These are phyloP conservation scores for Dolichomitus sp. DNA, from an alignment of 2,888 invertebrate species.

Conservation along the genomic window DNA sequence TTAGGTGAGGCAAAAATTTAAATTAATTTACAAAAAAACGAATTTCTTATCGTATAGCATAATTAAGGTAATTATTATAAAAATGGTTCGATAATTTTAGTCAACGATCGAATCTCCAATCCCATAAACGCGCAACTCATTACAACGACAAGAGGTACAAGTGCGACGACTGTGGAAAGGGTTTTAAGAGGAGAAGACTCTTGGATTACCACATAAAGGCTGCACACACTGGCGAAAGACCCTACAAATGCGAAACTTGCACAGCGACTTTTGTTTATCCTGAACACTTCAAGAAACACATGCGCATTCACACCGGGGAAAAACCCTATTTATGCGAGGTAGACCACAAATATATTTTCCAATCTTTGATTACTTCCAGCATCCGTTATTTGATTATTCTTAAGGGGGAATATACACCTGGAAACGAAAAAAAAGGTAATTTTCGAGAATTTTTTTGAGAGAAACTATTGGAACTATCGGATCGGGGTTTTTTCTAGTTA, in stretches of 20 bases:
- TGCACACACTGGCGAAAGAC: constrained; percentile 93
- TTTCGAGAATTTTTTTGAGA: too few relatives aligned
- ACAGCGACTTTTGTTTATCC: constrained; percentile 94
- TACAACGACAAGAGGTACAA: constrained; percentile 92
- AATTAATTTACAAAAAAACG: neutral
- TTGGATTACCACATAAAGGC: constrained; percentile 94
- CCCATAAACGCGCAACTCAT: constrained; percentile 93
- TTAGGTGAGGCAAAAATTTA: constrained; percentile 84
- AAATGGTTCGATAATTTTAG: constrained; percentile 82
- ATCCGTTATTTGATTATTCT: neutral
- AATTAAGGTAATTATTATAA: neutral
- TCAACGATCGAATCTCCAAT: constrained; percentile 93
- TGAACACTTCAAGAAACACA: constrained; percentile 94
- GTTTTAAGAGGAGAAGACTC: constrained; percentile 90
- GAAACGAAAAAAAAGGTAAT: too few relatives aligned
- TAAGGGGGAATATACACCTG: too few relatives aligned
- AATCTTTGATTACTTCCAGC: neutral
- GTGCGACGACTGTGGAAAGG: constrained; percentile 91
- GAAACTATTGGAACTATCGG: too few relatives aligned
- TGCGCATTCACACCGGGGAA: constrained; percentile 92
- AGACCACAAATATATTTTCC: constrained; percentile 28
- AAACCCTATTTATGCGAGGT: constrained; percentile 92
- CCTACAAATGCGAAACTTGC: constrained; percentile 91
- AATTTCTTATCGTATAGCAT: neutral
- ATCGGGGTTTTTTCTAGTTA: too few relatives aligned